Conservation (phyloP, 2,888 invertebrate genomes). For the Stenodera caucasica region DNA sequence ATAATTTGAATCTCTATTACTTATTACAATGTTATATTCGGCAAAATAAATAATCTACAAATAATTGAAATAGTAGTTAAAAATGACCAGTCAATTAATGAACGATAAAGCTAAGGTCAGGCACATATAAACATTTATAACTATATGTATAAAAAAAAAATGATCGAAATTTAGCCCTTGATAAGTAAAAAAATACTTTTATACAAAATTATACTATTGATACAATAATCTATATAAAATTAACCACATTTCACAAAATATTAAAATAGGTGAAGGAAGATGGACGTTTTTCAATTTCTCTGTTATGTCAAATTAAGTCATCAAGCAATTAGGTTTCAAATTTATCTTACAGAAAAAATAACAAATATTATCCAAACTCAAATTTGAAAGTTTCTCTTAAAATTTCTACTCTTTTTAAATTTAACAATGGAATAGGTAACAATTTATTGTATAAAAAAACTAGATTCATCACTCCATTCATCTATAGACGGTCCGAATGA, state of each 20-base stretch:
- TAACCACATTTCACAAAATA: constrained; percentile 14
- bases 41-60: constrained; percentile 7
- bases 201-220: constrained; percentile 4
- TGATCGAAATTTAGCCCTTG: constrained; percentile 28
- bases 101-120: constrained; percentile 48
- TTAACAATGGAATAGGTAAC: background rate
- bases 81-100: constrained; percentile 20
- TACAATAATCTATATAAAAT: constrained; percentile 4
- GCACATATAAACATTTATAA: constrained; percentile 53
- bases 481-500: constrained; percentile 66
- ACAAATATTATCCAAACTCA: background rate
- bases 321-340: constrained; percentile 12
- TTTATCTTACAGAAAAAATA: constrained; percentile 7
- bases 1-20: constrained; percentile 28
- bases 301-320: constrained; percentile 10
- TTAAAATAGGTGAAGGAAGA: constrained; percentile 9
- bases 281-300: constrained; percentile 25
- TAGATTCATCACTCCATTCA: constrained; percentile 54
- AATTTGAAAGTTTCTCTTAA: background rate
- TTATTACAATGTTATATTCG: constrained; percentile 23
- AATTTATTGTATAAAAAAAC: constrained; percentile 51
- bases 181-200: constrained; percentile 12
- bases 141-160: constrained; percentile 36
- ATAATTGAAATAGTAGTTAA: constrained; percentile 16
- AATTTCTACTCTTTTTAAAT: background rate